Base-by-base conservation (phyloP, 2,888 invertebrate species). In the Cabera pusaria region DNA sequence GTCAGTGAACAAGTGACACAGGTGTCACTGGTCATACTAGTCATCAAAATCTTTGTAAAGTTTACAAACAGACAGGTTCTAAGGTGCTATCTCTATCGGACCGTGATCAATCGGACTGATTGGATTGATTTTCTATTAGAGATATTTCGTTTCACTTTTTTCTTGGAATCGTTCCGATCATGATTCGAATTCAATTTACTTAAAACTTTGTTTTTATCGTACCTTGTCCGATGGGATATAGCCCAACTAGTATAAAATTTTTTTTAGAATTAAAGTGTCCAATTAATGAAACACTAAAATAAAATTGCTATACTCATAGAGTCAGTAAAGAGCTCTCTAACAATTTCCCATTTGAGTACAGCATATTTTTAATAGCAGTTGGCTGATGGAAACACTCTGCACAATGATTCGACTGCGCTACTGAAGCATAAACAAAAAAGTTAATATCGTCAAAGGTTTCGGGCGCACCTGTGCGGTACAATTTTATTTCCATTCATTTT, bases 401-500 rank as follows among this genome's bases (percentile, higher is more conserved):
- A 64, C 61, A 70, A 66, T 68, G 58, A 42, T 42, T 42, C 58
- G 51, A 56, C 52, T 66, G 64, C 69, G 75, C 72, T 71, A 61
- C 61, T 70, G 64, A 52, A 65, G 62, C 67, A 74, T 77, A 73
- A 84, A 79, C 73, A 77, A 84, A 87, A 74, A 86, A 85, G 75
- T 82, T 85, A 88, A 86, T 87, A 87, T 83, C 82, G 75, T 75
- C 86, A 84, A 83, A 83, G 83, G 80, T 83, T 81, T 80, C 58
- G 76, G 68, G 78, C 82, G 77, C 88, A 87, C 86, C 88, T 88
- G 87, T 76, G 83, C 77, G 70, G 71, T 82, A 85, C 83, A 79
- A 78, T 87, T 86, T 88, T 86, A 85, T 88, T 88, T 81, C 81
- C 82, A 86, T 86, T 87, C 85, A 84, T 85, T 86, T 87, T 86